Evolutionary conservation across 2,113 vertebrate species (phyloP), one percentile per base, ranked within the genome.

Genomic region (Silurus glanis): DNA sequence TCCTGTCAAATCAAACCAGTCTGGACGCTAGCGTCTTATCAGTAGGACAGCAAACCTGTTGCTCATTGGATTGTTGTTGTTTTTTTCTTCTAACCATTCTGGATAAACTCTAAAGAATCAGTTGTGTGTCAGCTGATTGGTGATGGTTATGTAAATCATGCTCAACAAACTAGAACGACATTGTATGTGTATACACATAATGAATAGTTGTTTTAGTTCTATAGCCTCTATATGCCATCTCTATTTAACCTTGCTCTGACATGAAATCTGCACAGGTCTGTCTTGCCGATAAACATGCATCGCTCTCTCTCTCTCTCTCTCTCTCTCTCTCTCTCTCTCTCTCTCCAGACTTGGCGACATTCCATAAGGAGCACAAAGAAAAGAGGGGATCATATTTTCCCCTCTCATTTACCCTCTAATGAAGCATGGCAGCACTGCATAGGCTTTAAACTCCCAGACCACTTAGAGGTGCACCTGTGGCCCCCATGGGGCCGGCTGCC

Each of bases 381-480:
- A 79, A 75, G 61, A 81, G 37, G 37, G 66, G 51, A 58, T 75
- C 47, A 55, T n/a, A n/a, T 88, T 82, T 69, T 88, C 89, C 85
- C 83, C 53, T 84, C 64, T 86, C 87, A 89, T 91, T 88, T 89
- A 87, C 76, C 75, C 61, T 69, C 90, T 90, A 87, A 91, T 92
- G 89, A 89, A 80, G 67, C 89, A 88, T 87, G 67, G n/a, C 80
- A 81, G 67, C 78, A 83, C 55, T 86, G 85, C 83, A 84, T 78
- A 90, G 87, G 81, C 90, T 88, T 86, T 88, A 90, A 89, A 88
- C 88, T 89, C 83, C 78, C 87, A 88, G 83, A 87, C 66, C 83
- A 86, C 85, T 88, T 89, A 87, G 71, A 45, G 79, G 72, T n/a
- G 75, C 85, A 87, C 88, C 89, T 90, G 74, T 82, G 83, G 64